Percentiles rank a stretch among this genome's conserved stretches.
Evolutionary conservation across 1,140 invertebrate species (phyloP).

Genomic region (Cotesia chilonis): DNA sequence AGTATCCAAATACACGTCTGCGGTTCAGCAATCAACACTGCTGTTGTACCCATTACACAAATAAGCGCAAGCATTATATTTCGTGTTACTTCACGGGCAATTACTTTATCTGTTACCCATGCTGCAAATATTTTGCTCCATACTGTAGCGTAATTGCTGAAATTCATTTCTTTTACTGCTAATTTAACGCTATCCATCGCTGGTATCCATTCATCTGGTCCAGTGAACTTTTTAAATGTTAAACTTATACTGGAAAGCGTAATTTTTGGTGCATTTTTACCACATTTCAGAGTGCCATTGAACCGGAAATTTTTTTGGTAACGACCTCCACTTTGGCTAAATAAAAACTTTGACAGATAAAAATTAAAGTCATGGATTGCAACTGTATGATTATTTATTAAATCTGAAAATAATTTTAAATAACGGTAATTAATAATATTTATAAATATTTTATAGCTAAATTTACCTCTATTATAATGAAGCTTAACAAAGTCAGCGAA

Average conservation of each 20-base stretch:
- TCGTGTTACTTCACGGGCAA: constrained; percentile 77
- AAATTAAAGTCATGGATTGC: constrained; percentile 67
- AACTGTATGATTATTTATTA: constrained; percentile 48
- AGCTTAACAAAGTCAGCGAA: constrained; percentile 71
- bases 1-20: constrained; percentile 83
- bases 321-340: constrained; percentile 73
- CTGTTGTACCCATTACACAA: constrained; percentile 83
- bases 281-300: constrained; percentile 69
- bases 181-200: constrained; percentile 75
- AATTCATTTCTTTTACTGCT: constrained; percentile 66
- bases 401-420: constrained; percentile 46
- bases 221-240: constrained; percentile 68
- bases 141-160: constrained; percentile 71
- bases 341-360: constrained; percentile 77
- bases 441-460: constrained; percentile 24
- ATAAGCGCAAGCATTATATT: constrained; percentile 82
- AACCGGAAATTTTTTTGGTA: constrained; percentile 77
- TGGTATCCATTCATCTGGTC: constrained; percentile 75
- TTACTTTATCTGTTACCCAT: constrained; percentile 83
- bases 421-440: constrained; percentile 14
- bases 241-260: constrained; percentile 71
- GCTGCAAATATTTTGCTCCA: constrained; percentile 77
- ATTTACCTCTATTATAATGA: constrained; percentile 61
- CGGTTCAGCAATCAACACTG: constrained; percentile 81
- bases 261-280: constrained; percentile 67